Conservation (phyloP, 2,888 invertebrate genomes). For the Andrena marginata region DNA sequence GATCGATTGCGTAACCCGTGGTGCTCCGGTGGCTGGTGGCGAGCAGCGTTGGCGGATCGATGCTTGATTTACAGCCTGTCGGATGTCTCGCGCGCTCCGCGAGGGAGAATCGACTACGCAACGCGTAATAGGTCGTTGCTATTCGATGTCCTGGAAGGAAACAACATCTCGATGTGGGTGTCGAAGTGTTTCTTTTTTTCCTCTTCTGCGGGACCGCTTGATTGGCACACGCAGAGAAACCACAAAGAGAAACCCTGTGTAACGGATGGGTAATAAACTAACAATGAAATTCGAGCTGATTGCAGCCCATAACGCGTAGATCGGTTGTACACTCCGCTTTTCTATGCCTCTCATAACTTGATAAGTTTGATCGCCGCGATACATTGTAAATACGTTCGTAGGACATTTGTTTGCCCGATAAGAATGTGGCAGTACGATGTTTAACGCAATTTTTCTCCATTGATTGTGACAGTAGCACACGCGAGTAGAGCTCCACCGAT, state of each 20-base stretch:
- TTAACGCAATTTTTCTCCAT: neutral
- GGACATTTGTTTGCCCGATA: neutral
- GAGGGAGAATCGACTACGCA: conserved; percentile 46
- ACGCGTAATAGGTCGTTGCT: conserved; percentile 50
- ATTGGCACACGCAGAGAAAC: neutral
- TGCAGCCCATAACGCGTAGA: conserved; percentile 4
- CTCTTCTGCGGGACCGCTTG: neutral
- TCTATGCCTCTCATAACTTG: conserved; percentile 7
- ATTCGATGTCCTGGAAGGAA: conserved; percentile 16
- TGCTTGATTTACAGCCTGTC: conserved; percentile 53
- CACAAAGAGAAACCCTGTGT: conserved; percentile 1
- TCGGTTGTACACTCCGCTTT: conserved; percentile 15
- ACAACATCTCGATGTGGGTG: conserved; percentile 39
- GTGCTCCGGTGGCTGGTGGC: conserved; percentile 18
- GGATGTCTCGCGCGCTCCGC: conserved; percentile 45
- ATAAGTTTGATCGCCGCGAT: neutral
- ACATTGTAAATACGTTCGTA: neutral
- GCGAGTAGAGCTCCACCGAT: too few relatives aligned
- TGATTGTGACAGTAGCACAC: neutral
- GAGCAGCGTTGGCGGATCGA: conserved; percentile 54
- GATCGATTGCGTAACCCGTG: conserved; percentile 40
- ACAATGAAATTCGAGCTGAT: conserved; percentile 37
- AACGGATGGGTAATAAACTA: conserved; percentile 7
- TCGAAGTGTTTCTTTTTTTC: neutral
- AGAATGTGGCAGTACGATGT: neutral